Percentiles rank a stretch among this genome's conserved stretches.
phyloP scores from a whole-genome alignment of 1,140 invertebrate genomes.

The Venturia canescens region DNA sequence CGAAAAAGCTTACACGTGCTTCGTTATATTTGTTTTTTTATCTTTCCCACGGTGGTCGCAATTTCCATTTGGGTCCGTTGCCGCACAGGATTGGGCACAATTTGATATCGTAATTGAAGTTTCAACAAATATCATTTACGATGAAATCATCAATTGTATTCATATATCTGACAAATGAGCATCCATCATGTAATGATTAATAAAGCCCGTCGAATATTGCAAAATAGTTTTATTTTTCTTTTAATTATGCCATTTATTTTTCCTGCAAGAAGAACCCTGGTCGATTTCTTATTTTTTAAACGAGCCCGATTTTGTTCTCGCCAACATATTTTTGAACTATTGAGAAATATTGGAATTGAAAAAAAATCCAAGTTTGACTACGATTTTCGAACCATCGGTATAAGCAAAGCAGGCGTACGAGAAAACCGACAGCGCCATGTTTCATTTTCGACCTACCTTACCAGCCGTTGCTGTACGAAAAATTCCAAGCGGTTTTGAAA shows the following conservation, averaged over 20 bases:
- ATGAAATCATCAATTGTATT: neutral
- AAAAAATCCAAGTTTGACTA: too few species aligned
- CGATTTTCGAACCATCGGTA: too few species aligned
- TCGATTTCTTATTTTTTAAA: too few species aligned
- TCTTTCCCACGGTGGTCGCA: neutral
- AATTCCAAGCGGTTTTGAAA: neutral
- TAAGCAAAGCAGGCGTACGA: too few species aligned
- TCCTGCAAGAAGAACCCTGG: too few species aligned
- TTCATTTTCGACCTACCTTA: neutral
- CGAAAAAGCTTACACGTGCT: neutral
- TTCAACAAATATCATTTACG: neutral
- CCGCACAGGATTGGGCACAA: neutral
- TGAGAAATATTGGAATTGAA: too few species aligned
- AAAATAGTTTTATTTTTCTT: neutral
- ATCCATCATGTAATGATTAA: constrained; percentile 32
- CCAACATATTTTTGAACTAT: too few species aligned
- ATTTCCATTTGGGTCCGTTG: neutral
- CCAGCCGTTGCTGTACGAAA: neutral
- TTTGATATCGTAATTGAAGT: neutral
- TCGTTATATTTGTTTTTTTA: neutral
- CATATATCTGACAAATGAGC: neutral
- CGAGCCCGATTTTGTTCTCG: too few species aligned
- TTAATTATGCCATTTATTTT: neutral
- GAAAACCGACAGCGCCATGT: too few species aligned
- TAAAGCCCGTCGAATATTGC: constrained; percentile 3